Evolutionary conservation across 2,797 vertebrate species (phyloP).

Genomic region (Halcyon badia): DNA sequence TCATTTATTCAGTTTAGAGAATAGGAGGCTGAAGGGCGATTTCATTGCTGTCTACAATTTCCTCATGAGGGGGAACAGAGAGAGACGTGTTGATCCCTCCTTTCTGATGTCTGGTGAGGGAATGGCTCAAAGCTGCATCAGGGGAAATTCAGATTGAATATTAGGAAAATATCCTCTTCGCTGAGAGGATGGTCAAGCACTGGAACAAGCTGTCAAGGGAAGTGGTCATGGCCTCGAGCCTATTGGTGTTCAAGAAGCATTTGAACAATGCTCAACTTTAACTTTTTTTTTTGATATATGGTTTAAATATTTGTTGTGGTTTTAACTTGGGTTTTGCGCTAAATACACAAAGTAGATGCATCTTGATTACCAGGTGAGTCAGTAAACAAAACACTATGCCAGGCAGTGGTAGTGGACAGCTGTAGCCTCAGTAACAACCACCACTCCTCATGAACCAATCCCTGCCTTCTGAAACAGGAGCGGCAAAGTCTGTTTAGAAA

Average conservation of each 20-base stretch:
- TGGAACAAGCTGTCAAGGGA: neutral
- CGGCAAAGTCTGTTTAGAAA: neutral
- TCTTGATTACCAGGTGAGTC: neutral
- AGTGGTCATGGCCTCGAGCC: neutral
- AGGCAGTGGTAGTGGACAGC: neutral
- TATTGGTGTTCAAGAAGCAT: neutral
- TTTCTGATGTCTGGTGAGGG: neutral
- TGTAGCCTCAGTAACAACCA: neutral
- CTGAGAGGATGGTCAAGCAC: neutral
- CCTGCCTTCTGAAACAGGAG: neutral
- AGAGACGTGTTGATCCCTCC: neutral
- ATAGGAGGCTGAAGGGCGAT: neutral
- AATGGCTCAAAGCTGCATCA: neutral
- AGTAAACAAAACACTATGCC: neutral
- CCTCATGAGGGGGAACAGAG: rapidly evolving
- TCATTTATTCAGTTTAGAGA: neutral
- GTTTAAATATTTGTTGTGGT: neutral
- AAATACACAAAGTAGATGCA: neutral
- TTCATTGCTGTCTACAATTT: neutral
- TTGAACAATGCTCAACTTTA: neutral
- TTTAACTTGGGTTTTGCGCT: too few relatives aligned
- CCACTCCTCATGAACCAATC: neutral
- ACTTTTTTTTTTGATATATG: neutral
- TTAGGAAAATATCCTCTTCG: neutral
- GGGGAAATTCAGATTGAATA: neutral